These are phyloP conservation scores for Pseudachorutes palmiensis DNA, from an alignment of 1,140 invertebrate genomes.

Conservation along the genomic window DNA sequence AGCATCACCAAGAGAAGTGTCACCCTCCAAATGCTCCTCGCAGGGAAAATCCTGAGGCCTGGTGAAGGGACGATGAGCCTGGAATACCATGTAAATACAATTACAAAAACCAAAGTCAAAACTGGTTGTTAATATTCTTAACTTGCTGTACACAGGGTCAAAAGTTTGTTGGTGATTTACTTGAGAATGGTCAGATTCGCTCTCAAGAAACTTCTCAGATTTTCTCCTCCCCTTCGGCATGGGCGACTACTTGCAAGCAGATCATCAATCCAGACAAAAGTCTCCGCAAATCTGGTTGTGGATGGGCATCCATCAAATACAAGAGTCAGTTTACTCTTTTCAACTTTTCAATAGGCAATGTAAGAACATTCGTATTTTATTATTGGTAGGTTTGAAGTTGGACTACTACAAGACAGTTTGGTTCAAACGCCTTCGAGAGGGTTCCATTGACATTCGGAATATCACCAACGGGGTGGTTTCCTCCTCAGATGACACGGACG, in stretches of 20 bases:
- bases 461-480: constrained; percentile 34
- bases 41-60: constrained; percentile 69
- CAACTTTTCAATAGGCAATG: no score
- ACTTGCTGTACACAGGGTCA: constrained; percentile 58
- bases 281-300: constrained; percentile 67
- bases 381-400: constrained; percentile 72
- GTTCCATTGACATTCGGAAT: constrained; percentile 42
- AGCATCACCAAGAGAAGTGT: constrained; percentile 58
- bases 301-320: constrained; percentile 60
- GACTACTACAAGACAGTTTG: constrained; percentile 78
- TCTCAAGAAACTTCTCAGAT: constrained; percentile 77
- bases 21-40: constrained; percentile 72
- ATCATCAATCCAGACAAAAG: constrained; percentile 78
- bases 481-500: constrained; percentile 27
- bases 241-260: constrained; percentile 83
- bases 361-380: constrained; percentile 38
- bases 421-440: constrained; percentile 50
- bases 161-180: constrained; percentile 76
- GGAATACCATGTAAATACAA: constrained; percentile 63
- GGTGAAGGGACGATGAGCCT: constrained; percentile 73
- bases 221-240: constrained; percentile 81
- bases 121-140: constrained; percentile 1
- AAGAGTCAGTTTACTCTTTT: constrained; percentile 46
- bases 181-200: constrained; percentile 76
- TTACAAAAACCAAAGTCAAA: not conserved